Percentiles rank a stretch among this genome's conserved stretches.
These are phyloP conservation scores for Acanthiza pusilla DNA, from an alignment of 2,797 vertebrate species.

Conservation along the genomic window DNA sequence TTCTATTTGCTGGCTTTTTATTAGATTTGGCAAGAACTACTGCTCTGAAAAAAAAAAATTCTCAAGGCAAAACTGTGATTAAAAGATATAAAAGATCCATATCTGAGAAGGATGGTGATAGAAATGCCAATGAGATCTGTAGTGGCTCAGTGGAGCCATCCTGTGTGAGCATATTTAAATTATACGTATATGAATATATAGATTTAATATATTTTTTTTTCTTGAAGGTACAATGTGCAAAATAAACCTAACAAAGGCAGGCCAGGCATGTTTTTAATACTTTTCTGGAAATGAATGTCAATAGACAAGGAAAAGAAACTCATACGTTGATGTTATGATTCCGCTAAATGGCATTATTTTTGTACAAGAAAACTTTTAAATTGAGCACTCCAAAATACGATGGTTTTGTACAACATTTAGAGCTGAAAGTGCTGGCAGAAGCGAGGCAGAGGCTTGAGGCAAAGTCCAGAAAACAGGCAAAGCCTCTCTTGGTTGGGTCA, in stretches of 20 bases:
- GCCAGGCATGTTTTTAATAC: not conserved
- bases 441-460: not conserved
- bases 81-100: conserved; percentile 4
- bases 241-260: not conserved
- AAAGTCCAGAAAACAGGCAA: not conserved
- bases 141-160: conserved; percentile 19
- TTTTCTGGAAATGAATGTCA: not conserved
- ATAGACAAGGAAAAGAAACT: not conserved
- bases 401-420: not conserved
- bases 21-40: not conserved
- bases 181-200: not conserved
- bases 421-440: not conserved
- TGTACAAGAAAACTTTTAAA: not conserved
- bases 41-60: not conserved
- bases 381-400: not conserved
- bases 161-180: not conserved
- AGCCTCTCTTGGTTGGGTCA: not conserved
- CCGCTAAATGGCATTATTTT: not conserved
- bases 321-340: not conserved
- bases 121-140: not conserved
- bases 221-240: not conserved
- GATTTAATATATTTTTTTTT: not conserved
- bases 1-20: not conserved
- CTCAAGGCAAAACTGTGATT: conserved; percentile 1
- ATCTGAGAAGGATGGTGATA: not conserved